Conservation (phyloP, 2,888 invertebrate species). For the Sarcophaga rosellei region DNA sequence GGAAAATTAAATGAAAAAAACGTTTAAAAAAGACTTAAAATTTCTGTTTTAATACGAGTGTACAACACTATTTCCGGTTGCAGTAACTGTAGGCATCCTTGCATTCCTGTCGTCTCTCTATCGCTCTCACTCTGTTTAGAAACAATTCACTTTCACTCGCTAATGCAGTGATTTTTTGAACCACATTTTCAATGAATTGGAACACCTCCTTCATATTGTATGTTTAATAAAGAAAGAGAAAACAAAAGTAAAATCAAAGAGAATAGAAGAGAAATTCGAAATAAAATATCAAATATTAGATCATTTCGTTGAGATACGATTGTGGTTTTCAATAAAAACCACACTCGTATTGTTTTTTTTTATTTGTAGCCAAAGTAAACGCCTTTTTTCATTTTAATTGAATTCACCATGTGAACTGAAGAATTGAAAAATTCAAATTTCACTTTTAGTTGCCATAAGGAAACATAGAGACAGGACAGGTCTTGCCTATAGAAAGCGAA, state of each 20-base stretch:
- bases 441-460: background rate
- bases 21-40: slow-evolving; percentile 53
- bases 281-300: slow-evolving; percentile 56
- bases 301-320: slow-evolving; percentile 54
- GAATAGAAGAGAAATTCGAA: too few relatives aligned
- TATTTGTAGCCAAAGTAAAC: slow-evolving; percentile 46
- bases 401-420: too few relatives aligned
- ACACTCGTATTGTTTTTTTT: slow-evolving; percentile 41
- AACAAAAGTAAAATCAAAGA: too few relatives aligned
- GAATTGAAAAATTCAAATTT: background rate
- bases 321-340: slow-evolving; percentile 66
- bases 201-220: background rate
- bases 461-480: background rate
- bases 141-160: background rate
- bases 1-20: slow-evolving; percentile 12
- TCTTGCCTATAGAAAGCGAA: background rate
- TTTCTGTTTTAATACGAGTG: slow-evolving; percentile 50
- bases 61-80: slow-evolving; percentile 63
- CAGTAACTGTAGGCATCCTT: slow-evolving; percentile 62
- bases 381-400: slow-evolving; percentile 33
- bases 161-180: background rate
- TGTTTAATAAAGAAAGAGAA: too few relatives aligned
- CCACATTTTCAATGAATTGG: background rate
- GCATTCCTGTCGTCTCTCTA: background rate
- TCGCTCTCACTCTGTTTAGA: background rate